Evolutionary conservation across 2,113 vertebrate species (phyloP).

Genomic region (Gadus macrocephalus): DNA sequence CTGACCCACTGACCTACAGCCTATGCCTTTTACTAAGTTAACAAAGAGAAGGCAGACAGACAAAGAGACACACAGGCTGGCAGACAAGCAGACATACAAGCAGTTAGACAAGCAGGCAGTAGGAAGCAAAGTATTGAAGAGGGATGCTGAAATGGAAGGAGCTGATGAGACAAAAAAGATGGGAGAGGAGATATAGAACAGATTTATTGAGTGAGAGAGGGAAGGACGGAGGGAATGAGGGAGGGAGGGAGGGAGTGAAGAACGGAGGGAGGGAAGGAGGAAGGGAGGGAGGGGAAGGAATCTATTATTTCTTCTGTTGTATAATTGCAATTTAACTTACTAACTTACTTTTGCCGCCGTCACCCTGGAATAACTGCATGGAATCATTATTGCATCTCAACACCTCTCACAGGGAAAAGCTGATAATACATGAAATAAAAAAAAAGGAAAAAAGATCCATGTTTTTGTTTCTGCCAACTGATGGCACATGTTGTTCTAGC

Average conservation of each 20-base stretch:
- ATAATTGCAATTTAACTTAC: conserved; percentile 71
- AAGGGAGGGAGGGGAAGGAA: conserved; percentile 29
- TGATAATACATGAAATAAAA: conserved; percentile 20
- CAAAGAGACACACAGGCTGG: neutral
- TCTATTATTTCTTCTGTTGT: conserved; percentile 70
- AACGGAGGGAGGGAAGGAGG: conserved; percentile 14
- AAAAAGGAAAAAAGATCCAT: no score
- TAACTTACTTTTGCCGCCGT: conserved; percentile 48
- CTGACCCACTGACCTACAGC: no score
- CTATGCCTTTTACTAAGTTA: no score
- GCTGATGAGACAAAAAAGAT: neutral
- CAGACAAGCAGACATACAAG: conserved; percentile 17
- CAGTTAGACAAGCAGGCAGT: neutral
- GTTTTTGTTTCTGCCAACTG: no score
- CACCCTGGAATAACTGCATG: conserved; percentile 41
- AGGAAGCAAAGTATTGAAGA: no score
- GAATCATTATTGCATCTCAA: conserved; percentile 40
- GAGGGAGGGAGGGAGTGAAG: conserved; percentile 9
- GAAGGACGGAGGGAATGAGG: conserved; percentile 5
- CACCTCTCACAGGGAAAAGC: conserved; percentile 32
- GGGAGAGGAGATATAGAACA: neutral
- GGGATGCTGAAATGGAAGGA: no score
- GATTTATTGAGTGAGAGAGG: neutral
- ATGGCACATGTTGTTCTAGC: no score
- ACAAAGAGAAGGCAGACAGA: no score